phyloP scores from a whole-genome alignment of 2,888 invertebrate species.

The Eumacrocentrus americanus region DNA sequence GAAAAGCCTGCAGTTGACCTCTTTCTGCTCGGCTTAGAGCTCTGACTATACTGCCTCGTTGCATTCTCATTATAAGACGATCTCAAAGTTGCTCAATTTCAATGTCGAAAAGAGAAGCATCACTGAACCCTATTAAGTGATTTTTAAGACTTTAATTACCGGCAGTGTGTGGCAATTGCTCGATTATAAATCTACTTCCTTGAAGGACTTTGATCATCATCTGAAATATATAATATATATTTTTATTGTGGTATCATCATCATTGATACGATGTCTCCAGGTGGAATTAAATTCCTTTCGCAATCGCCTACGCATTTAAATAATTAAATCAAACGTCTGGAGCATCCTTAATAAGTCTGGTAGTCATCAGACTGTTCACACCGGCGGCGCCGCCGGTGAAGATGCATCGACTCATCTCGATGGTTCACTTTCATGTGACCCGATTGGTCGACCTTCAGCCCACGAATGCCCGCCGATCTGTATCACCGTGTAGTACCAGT shows the following conservation, averaged over 20 bases:
- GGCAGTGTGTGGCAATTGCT: too few relatives aligned
- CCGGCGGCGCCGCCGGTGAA: background rate
- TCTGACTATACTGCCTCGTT: background rate
- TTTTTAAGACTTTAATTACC: background rate
- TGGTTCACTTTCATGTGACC: slow-evolving; percentile 50
- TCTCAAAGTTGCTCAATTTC: slow-evolving; percentile 24
- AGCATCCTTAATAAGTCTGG: background rate
- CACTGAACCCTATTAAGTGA: background rate
- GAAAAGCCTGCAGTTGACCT: slow-evolving; percentile 13
- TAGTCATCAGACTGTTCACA: slow-evolving; percentile 1
- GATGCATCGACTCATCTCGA: slow-evolving; percentile 6
- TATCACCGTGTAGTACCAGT: slow-evolving; percentile 48
- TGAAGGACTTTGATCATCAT: too few relatives aligned
- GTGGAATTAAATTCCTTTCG: too few relatives aligned
- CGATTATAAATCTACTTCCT: too few relatives aligned
- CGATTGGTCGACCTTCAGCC: slow-evolving; percentile 51
- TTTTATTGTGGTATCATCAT: too few relatives aligned
- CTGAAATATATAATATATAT: too few relatives aligned
- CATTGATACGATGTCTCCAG: too few relatives aligned
- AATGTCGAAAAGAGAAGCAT: slow-evolving; percentile 3
- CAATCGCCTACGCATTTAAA: background rate
- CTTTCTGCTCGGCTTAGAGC: slow-evolving; percentile 1
- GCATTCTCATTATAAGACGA: slow-evolving; percentile 14
- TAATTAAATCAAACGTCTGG: background rate
- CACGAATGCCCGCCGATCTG: slow-evolving; percentile 46